phyloP scores from a whole-genome alignment of 2,888 invertebrate genomes.

The Volucella bombylans region DNA sequence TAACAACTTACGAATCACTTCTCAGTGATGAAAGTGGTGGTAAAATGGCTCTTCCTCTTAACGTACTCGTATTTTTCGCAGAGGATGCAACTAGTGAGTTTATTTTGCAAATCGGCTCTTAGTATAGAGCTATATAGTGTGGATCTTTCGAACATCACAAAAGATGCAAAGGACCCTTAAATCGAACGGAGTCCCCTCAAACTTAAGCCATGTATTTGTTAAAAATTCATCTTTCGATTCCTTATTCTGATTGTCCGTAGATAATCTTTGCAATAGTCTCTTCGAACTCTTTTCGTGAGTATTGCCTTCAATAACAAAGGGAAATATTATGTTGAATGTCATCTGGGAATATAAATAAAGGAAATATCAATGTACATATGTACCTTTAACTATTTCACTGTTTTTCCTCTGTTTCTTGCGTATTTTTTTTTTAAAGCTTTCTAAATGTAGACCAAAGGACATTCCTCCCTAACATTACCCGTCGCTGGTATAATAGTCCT shows the following conservation, averaged over 20 bases:
- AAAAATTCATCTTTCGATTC: slow-evolving; percentile 5
- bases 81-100: too few relatives aligned
- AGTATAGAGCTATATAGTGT: too few relatives aligned
- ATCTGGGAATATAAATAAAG: slow-evolving; percentile 30
- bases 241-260: background rate
- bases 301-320: slow-evolving; percentile 25
- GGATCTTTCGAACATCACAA: too few relatives aligned
- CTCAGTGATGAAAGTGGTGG: too few relatives aligned
- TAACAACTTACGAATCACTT: too few relatives aligned
- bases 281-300: background rate
- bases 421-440: slow-evolving; percentile 21
- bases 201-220: background rate
- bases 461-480: slow-evolving; percentile 44
- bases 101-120: too few relatives aligned
- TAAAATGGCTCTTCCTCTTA: too few relatives aligned
- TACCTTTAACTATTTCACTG: slow-evolving; percentile 17
- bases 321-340: slow-evolving; percentile 31
- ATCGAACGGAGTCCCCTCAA: background rate
- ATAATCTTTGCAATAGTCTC: slow-evolving; percentile 13
- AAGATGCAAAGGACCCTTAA: too few relatives aligned
- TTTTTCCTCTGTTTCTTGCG: background rate
- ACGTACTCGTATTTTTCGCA: too few relatives aligned
- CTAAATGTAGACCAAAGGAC: slow-evolving; percentile 46
- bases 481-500: slow-evolving; percentile 57
- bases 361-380: slow-evolving; percentile 5